Percentiles rank a stretch among this genome's conserved stretches.
Conservation (phyloP, 2,888 invertebrate species). For the Thymelicus acteon region DNA sequence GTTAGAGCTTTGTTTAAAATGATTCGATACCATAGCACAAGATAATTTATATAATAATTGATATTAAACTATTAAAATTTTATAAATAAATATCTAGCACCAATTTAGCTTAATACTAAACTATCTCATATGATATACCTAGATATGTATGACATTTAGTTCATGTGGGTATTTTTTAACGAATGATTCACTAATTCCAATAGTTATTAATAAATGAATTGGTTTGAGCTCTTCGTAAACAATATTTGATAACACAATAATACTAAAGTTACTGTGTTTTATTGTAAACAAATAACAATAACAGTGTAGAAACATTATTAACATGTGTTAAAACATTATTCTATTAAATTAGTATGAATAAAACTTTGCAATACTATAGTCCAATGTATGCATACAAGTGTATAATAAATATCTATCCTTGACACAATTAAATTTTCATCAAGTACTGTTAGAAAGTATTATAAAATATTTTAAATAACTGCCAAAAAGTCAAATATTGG, state of each 20-base stretch:
- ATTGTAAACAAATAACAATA: not conserved
- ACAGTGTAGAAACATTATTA: too few species aligned
- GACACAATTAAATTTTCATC: too few species aligned
- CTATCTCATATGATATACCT: not conserved
- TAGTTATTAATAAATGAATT: not conserved
- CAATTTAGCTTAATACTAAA: not conserved
- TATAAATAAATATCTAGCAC: constrained; percentile 7
- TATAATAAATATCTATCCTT: not conserved
- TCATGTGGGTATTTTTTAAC: constrained; percentile 82
- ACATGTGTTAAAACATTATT: too few species aligned
- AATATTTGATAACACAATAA: not conserved
- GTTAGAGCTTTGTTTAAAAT: too few species aligned
- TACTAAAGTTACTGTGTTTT: not conserved
- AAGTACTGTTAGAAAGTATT: too few species aligned
- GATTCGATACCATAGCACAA: too few species aligned
- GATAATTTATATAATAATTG: not conserved
- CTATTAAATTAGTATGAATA: too few species aligned
- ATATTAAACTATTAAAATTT: not conserved
- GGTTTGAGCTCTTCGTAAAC: constrained; percentile 15
- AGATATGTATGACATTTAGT: constrained; percentile 23
- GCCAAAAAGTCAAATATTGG: too few species aligned
- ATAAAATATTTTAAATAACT: too few species aligned
- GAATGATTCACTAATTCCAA: constrained; percentile 26
- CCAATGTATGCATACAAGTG: not conserved
- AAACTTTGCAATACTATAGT: not conserved